Base-by-base conservation (phyloP, 2,797 vertebrate species). In the Acomys russatus region DNA sequence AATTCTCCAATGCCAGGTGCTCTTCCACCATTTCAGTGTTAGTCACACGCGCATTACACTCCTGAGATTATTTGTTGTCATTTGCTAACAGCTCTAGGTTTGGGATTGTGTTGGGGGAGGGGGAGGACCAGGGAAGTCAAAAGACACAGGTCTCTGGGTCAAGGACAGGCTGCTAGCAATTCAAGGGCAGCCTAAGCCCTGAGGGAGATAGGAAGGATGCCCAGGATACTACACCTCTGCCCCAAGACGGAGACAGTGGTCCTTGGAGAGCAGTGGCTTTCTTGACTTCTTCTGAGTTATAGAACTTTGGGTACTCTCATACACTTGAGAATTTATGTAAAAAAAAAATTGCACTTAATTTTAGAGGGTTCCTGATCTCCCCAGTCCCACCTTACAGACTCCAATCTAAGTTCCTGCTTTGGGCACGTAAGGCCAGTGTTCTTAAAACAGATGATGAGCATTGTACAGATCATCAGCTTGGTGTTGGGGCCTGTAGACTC, bases 381-480 rank as follows among this genome's bases (percentile, higher is more conserved):
- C 44, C 82, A 88, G 59, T 76, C 70, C 79, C 61, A 68, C 14
- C 54, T 33, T 20, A 71, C 35, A 59, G 68, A 87, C 35, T 77
- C 38, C n/a, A n/a, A 64, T 68, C 79, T 94, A 93, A 90, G 80
- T 70, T 9, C 78, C 23, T 95, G 28, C 78, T 88, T 90, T 94
- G 49, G 87, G 18, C 54, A 64, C 44, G 18, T 35, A 30, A 88
- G 17, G 63, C n/a, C 38, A n/a, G 0, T 49, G 18, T 90, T 74
- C 64, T 92, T 91, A 71, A 83, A 92, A 88, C 0, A 44, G 38
- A 73, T 2, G 79, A 68, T 76, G 44, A 92, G 93, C 33, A 28
- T 56, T 79, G 80, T 88, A n/a, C 18, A 71, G 54, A 93, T 38
- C 61, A 74, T n/a, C 54, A 49, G 4, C 28, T 91, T 90, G 77